A percentile compares a stretch with the other conserved stretches of the same genome.
Conservation (phyloP, 2,113 vertebrate genomes). For the Tragelaphus strepsiceros region DNA sequence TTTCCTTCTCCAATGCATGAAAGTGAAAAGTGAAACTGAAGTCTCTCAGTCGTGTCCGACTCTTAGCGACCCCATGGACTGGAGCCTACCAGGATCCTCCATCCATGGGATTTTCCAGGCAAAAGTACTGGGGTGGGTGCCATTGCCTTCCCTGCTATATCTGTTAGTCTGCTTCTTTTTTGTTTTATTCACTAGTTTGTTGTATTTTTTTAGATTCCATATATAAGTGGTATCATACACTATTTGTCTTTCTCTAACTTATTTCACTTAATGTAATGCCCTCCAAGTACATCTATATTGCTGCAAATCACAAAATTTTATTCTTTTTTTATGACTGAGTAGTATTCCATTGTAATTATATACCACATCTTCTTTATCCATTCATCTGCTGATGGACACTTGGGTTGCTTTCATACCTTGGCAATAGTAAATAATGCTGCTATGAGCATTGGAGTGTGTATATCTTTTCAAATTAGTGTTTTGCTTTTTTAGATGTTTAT, state of each 20-base stretch:
- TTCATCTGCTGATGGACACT: not conserved
- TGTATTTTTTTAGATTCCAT: not conserved
- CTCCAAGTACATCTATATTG: not conserved
- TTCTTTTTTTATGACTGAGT: not conserved
- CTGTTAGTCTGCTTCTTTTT: not conserved
- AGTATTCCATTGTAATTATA: not conserved
- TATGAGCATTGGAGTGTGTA: not conserved
- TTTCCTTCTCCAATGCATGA: too few relatives aligned
- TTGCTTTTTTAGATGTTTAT: not conserved
- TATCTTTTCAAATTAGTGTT: not conserved
- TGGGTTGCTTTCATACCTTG: not conserved
- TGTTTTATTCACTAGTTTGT: not conserved
- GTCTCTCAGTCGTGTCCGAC: too few relatives aligned
- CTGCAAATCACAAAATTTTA: not conserved
- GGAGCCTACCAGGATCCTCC: too few relatives aligned
- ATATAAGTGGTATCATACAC: not conserved
- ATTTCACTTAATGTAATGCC: not conserved
- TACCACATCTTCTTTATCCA: not conserved
- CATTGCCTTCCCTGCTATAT: too few relatives aligned
- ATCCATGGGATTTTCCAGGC: too few relatives aligned
- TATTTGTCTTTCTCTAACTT: not conserved
- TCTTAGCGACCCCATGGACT: too few relatives aligned
- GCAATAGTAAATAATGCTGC: not conserved
- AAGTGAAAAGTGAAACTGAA: too few relatives aligned
- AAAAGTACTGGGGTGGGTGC: too few relatives aligned